Percentiles rank a stretch among this genome's conserved stretches.
Conservation (phyloP, 2,888 invertebrate genomes). For the Melanostoma mellinum region DNA sequence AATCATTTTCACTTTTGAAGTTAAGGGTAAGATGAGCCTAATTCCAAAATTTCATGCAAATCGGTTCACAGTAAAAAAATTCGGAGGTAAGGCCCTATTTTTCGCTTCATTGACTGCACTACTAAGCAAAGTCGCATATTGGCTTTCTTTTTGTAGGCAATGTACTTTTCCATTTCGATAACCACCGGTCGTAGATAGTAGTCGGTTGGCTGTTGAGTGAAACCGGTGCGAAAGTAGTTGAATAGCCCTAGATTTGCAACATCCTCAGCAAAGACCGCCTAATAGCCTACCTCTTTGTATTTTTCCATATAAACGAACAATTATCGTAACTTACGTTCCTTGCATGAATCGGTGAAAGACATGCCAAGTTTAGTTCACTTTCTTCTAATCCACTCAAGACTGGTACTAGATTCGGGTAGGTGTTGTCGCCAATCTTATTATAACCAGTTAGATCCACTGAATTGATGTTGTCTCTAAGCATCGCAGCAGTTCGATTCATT, state of each 20-base stretch:
- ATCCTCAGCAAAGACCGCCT: constrained; percentile 93
- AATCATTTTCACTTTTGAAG: no score
- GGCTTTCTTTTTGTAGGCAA: constrained; percentile 84
- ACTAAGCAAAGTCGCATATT: constrained; percentile 78
- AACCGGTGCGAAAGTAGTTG: constrained; percentile 90
- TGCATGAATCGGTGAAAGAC: constrained; percentile 83
- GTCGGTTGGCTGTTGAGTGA: constrained; percentile 90
- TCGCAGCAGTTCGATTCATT: constrained; percentile 88
- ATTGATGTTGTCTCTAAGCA: constrained; percentile 82
- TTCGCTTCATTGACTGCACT: no score
- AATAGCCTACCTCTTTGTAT: constrained; percentile 87
- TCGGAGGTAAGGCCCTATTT: no score
- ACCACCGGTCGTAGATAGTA: constrained; percentile 91
- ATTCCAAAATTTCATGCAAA: no score
- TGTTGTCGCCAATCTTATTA: constrained; percentile 97
- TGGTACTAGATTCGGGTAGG: constrained; percentile 94
- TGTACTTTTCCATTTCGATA: constrained; percentile 86
- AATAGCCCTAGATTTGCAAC: constrained; percentile 90
- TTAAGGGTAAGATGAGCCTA: no score
- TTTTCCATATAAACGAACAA: constrained; percentile 94
- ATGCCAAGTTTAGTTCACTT: constrained; percentile 85
- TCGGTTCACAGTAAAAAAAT: no score
- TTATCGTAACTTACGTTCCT: constrained; percentile 86
- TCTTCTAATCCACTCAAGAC: constrained; percentile 88
- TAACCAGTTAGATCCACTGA: constrained; percentile 93